Evolutionary conservation across 1,140 invertebrate species (phyloP).

Genomic region (Meloidogyne exigua): DNA sequence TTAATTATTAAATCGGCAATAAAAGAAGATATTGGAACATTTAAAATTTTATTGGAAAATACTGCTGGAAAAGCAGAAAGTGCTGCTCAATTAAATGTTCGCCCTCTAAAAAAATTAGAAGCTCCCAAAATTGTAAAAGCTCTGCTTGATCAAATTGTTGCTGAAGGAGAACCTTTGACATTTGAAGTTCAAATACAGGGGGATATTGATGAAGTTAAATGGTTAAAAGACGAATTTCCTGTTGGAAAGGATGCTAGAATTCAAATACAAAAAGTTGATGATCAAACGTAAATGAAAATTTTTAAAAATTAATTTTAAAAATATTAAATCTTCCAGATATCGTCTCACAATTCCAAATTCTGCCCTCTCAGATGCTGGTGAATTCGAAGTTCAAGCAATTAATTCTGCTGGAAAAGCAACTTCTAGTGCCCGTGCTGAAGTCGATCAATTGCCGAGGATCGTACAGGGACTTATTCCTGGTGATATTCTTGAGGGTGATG

Average conservation of each 20-base stretch:
- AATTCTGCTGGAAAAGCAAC: slow-evolving; percentile 56
- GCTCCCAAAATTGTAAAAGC: slow-evolving; percentile 59
- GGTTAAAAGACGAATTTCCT: slow-evolving; percentile 65
- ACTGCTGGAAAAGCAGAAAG: slow-evolving; percentile 54
- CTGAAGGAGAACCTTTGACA: slow-evolving; percentile 55
- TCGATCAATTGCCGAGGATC: slow-evolving; percentile 60
- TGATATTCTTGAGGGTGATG: slow-evolving; percentile 74
- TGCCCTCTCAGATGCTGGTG: slow-evolving; percentile 54
- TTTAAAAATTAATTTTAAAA: neutral
- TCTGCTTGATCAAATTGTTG: slow-evolving; percentile 61
- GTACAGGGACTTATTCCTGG: slow-evolving; percentile 57
- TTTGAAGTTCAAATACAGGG: slow-evolving; percentile 62
- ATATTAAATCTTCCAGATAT: slow-evolving; percentile 39
- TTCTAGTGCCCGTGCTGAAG: slow-evolving; percentile 55
- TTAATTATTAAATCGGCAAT: slow-evolving; percentile 43
- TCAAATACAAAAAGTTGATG: slow-evolving; percentile 58
- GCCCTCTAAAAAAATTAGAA: slow-evolving; percentile 16
- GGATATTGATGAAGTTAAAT: slow-evolving; percentile 65
- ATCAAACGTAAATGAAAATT: slow-evolving; percentile 37
- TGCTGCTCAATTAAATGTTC: slow-evolving; percentile 54
- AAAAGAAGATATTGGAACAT: slow-evolving; percentile 47
- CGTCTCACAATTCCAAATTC: slow-evolving; percentile 57
- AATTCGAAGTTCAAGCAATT: slow-evolving; percentile 54
- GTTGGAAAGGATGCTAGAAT: slow-evolving; percentile 42
- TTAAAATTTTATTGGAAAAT: slow-evolving; percentile 58